A percentile compares a stretch with the other conserved stretches of the same genome.
Conservation (phyloP, 2,797 vertebrate genomes). For the Darevskia mixta region DNA sequence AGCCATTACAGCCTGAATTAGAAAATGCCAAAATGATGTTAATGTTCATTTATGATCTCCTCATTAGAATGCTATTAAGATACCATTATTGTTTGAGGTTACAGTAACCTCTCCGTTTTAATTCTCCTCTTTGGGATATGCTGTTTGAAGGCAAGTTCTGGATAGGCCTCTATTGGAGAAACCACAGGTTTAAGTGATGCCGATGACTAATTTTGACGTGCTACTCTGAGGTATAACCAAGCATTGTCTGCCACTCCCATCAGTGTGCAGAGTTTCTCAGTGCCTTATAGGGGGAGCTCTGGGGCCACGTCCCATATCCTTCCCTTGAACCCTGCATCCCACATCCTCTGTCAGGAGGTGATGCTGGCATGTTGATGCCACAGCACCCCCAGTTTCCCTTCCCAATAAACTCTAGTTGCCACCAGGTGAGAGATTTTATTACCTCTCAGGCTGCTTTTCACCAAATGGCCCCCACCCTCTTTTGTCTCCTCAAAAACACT, state of each 20-base stretch:
- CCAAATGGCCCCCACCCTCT: no score
- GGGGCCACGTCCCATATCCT: background rate
- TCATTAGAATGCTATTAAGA: conserved; percentile 70
- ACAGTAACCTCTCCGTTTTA: conserved; percentile 69
- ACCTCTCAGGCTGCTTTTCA: no score
- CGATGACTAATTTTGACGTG: background rate
- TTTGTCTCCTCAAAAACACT: no score
- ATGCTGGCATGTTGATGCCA: no score
- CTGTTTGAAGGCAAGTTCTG: conserved; percentile 24
- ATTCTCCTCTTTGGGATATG: conserved; percentile 63
- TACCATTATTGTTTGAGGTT: conserved; percentile 66
- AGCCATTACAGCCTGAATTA: conserved; percentile 58
- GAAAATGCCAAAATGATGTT: conserved; percentile 65
- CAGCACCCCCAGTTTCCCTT: no score
- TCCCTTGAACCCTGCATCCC: background rate
- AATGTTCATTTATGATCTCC: conserved; percentile 66
- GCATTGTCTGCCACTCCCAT: background rate
- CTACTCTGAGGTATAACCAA: background rate
- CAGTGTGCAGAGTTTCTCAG: background rate
- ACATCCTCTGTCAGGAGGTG: background rate
- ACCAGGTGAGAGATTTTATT: no score
- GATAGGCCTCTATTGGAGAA: conserved; percentile 29
- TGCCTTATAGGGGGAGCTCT: background rate
- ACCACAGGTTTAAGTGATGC: conserved; percentile 51
- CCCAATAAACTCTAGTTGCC: no score